These are phyloP conservation scores for Gobio occitaniae DNA, from an alignment of 2,797 vertebrate genomes.

Conservation along the genomic window DNA sequence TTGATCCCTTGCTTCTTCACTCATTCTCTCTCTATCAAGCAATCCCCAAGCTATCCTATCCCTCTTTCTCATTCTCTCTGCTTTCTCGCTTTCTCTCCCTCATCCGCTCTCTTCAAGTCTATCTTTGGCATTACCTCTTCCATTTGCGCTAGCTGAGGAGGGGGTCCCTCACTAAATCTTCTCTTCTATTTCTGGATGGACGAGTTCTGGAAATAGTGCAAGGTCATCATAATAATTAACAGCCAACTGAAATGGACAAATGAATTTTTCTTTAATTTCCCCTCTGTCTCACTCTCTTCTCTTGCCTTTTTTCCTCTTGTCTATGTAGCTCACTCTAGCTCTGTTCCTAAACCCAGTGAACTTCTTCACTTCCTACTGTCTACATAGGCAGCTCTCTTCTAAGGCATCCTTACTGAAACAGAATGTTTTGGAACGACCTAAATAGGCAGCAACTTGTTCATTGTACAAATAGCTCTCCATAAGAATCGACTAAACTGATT, in stretches of 20 bases:
- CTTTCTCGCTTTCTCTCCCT: conserved; percentile 28
- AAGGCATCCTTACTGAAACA: not conserved
- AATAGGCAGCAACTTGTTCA: not conserved
- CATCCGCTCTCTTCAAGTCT: conserved; percentile 27
- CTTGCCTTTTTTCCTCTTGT: not conserved
- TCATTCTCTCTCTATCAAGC: conserved; percentile 8
- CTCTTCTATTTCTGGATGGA: conserved; percentile 70
- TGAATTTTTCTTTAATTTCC: conserved; percentile 14
- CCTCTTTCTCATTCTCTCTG: conserved; percentile 26
- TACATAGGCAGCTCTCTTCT: not conserved
- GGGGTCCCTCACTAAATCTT: conserved; percentile 65
- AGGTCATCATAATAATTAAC: conserved; percentile 82
- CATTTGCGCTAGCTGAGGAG: conserved; percentile 49
- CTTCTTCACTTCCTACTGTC: not conserved
- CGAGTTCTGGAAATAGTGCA: conserved; percentile 71
- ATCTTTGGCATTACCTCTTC: conserved; percentile 29
- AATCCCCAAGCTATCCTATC: conserved; percentile 17
- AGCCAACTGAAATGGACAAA: conserved; percentile 56
- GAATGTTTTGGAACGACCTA: conserved; percentile 4
- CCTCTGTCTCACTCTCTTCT: conserved; percentile 16
- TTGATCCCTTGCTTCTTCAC: conserved; percentile 37
- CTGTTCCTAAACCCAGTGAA: conserved; percentile 39
- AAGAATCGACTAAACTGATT: not conserved
- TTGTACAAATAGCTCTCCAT: not conserved
- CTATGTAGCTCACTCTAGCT: conserved; percentile 45